These are phyloP conservation scores for Hyposoter didymator DNA, from an alignment of 2,888 invertebrate genomes.

Conservation along the genomic window DNA sequence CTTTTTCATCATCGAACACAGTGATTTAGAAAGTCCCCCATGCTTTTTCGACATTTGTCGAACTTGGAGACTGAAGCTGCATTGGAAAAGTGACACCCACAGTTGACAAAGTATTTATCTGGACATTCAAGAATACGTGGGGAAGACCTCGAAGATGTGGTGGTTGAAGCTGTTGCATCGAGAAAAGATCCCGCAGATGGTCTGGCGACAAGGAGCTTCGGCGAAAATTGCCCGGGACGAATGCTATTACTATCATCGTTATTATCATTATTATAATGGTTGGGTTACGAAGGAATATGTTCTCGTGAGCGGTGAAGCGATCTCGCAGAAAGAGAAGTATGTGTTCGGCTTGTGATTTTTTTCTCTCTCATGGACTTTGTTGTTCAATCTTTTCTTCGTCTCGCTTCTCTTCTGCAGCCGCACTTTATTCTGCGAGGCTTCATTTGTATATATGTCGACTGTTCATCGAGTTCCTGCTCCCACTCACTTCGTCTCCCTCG, in stretches of 20 bases:
- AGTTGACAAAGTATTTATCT: conserved; percentile 2
- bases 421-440: conserved; percentile 66
- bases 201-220: conserved; percentile 67
- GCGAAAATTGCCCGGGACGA: conserved; percentile 70
- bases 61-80: not conserved
- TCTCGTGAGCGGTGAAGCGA: conserved; percentile 55
- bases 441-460: conserved; percentile 64
- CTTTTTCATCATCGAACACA: not conserved
- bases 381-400: conserved; percentile 50
- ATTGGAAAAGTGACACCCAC: conserved; percentile 2
- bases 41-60: conserved; percentile 4
- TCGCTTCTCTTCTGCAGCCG: conserved; percentile 62
- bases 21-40: not conserved
- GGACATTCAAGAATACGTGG: not conserved
- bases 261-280: conserved; percentile 71
- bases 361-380: conserved; percentile 45
- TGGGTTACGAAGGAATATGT: conserved; percentile 65
- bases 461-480: conserved; percentile 39
- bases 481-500: conserved; percentile 39
- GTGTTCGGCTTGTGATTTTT: conserved; percentile 39
- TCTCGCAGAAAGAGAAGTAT: conserved; percentile 55
- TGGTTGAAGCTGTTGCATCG: conserved; percentile 11
- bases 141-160: not conserved
- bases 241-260: conserved; percentile 70
- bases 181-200: conserved; percentile 24